Base-by-base conservation (phyloP, 2,797 vertebrate species). In the Danio aesculapii region DNA sequence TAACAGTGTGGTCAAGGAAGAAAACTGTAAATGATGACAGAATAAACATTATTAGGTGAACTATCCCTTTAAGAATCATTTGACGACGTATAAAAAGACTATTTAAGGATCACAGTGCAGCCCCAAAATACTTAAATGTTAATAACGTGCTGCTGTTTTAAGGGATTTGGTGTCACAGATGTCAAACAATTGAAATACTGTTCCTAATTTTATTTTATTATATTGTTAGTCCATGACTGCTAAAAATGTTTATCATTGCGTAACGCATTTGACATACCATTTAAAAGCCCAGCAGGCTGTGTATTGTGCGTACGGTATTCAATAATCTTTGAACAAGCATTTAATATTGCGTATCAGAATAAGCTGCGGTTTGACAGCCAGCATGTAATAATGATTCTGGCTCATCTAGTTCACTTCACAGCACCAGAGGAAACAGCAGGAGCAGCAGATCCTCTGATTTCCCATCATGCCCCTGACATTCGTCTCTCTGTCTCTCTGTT, bases 401-500 rank as follows among this genome's bases (percentile, higher is more conserved):
- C 62, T 19, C 43, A 77, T 64, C 53, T 77, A 64, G 41, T 64
- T 66, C 39, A 47, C 41, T 11, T 77, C 52, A 67, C 70, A 58
- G 53, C 52, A 57, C 63, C 13, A 44, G 57, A 74, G 6, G 21
- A 61, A 74, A 59, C 19, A 59, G 8, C 70, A 61, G 41, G 66
- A 70, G 44, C 30, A 63, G 43, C 50, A 76, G 16, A 67, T 73
- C 39, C 58, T 74, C 57, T 57, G 61, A 43, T 70, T 70, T 71
- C 58, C 52, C 47, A 17, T 17, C 68, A 53, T 41, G 17, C 17
- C 17, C 10, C 6, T 30, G 50, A 59, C 75, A 44, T 16, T 66
- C 13, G 13, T 75, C 46, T 39, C 57, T 76, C 43, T 44, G 13
- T 75, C 46, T 39, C 57, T 76, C 43, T 44, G n/a, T 52, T 50